phyloP scores from a whole-genome alignment of 2,888 invertebrate genomes.

The Cantharis flavilabris region DNA sequence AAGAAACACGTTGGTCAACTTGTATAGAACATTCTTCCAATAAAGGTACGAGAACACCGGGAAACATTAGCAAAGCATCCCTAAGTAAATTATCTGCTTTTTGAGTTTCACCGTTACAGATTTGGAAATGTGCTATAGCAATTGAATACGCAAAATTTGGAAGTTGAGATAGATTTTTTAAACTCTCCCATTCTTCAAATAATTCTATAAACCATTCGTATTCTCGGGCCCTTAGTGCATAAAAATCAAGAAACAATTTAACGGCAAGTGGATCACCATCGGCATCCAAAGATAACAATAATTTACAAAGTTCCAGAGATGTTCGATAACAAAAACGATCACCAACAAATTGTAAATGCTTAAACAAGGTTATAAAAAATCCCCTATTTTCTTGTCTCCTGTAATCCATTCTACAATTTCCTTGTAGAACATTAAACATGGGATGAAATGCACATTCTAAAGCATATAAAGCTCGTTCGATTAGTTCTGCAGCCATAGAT shows the following conservation, averaged over 20 bases:
- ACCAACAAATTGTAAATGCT: conserved; percentile 77
- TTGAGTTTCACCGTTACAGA: conserved; percentile 56
- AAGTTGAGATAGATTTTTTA: conserved; percentile 74
- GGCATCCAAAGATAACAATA: conserved; percentile 78
- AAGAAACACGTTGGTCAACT: conserved; percentile 64
- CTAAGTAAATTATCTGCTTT: conserved; percentile 70
- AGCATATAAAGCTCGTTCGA: conserved; percentile 77
- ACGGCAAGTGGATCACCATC: conserved; percentile 77
- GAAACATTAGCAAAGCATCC: conserved; percentile 81
- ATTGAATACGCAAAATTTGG: conserved; percentile 88
- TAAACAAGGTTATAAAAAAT: conserved; percentile 80
- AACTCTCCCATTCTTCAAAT: conserved; percentile 61
- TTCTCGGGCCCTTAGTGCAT: conserved; percentile 76
- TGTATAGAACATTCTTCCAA: conserved; percentile 78
- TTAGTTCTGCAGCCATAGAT: conserved; percentile 76
- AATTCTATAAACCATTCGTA: conserved; percentile 67
- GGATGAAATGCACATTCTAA: conserved; percentile 81
- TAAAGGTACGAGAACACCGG: conserved; percentile 72
- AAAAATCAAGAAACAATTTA: conserved; percentile 79
- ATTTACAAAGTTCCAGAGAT: conserved; percentile 84
- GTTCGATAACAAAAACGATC: conserved; percentile 83
- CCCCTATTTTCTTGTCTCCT: conserved; percentile 81
- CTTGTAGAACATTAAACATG: conserved; percentile 75
- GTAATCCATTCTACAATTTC: conserved; percentile 77
- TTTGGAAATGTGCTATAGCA: conserved; percentile 72